Evolutionary conservation across 2,888 invertebrate genomes (phyloP), one percentile per base, ranked within the genome.

Genomic region (Acleris emargana): DNA sequence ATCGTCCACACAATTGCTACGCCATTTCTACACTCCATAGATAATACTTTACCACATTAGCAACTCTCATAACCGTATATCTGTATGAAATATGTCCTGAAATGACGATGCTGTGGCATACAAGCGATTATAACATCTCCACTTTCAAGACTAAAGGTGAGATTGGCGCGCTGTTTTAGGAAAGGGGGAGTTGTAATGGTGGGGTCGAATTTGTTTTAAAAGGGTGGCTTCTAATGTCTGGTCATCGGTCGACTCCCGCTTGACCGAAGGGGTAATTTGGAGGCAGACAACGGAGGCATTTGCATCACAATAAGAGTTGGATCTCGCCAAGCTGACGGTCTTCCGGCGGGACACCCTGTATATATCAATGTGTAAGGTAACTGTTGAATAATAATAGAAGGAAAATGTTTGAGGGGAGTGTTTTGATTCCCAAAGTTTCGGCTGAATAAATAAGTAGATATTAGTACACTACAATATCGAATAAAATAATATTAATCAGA

Each of bases 231-330:
- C 84, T 89, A 89, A 89, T 88, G 89, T 83, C 81, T 84, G 89
- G 88, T 87, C 88, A 88, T 86, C 84, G 86, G 80, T 73, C 78
- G 84, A 79, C 79, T 86, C 86, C 80, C 78, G 86, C 86, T 89
- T 91, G 92, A 89, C 91, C 91, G 88, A 86, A 87, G 86, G 89
- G 89, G 87, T 87, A 89, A 91, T 92, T 92, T 88, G 85, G 83
- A 92, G 84, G 91, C 92, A 92, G 92, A 91, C 92, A 89, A 85
- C 89, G 89, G 78, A 85, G 86, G 75, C 85, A 91, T 91, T 91
- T 91, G 90, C 92, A 92, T 92, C 78, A 91, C 88, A 92, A 92
- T 89, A 88, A 84, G 81, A 82, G 73, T 83, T 81, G 87, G 85
- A 88, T 87, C 87, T 84, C 81, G 77, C 75, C 73, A 74, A 70